Evolutionary conservation across 2,888 invertebrate species (phyloP).

Genomic region (Leptarthrus brevirostris): DNA sequence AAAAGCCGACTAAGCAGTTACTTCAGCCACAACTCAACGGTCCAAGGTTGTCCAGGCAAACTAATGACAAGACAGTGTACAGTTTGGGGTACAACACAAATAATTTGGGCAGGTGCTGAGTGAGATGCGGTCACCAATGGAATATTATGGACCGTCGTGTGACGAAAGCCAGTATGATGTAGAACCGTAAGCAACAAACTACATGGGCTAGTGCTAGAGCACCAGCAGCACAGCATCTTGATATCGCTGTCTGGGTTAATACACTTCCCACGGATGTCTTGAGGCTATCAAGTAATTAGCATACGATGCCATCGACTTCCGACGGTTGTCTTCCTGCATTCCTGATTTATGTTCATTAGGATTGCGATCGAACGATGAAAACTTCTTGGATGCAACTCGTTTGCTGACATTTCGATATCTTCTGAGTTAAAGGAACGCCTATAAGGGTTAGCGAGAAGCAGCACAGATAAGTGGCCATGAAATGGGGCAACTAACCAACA

Average conservation of each 20-base stretch:
- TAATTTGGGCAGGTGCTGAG: conserved; percentile 14
- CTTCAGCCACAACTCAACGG: conserved; percentile 5
- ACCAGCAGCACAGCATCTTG: conserved; percentile 1
- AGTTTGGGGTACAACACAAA: not conserved
- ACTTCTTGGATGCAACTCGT: not conserved
- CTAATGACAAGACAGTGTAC: conserved; percentile 1
- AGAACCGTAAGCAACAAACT: not conserved
- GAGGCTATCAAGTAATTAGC: conserved; percentile 34
- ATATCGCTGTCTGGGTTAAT: conserved; percentile 22
- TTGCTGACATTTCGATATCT: conserved; percentile 3
- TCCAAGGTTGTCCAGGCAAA: conserved; percentile 33
- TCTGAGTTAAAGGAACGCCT: conserved; percentile 11
- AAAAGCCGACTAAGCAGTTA: conserved; percentile 28
- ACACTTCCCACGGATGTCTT: conserved; percentile 44
- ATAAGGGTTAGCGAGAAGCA: conserved; percentile 29
- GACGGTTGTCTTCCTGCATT: conserved; percentile 44
- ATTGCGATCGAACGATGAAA: not conserved
- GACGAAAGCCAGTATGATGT: not conserved
- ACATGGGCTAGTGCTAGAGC: conserved; percentile 8
- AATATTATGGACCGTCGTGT: not conserved
- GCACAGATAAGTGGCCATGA: conserved; percentile 20
- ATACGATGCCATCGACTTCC: conserved; percentile 46
- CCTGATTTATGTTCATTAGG: conserved; percentile 30
- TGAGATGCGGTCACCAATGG: not conserved
- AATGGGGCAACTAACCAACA: conserved; percentile 41